Evolutionary conservation across 2,888 invertebrate genomes (phyloP).

Genomic region (Chaitophorus viminalis): DNA sequence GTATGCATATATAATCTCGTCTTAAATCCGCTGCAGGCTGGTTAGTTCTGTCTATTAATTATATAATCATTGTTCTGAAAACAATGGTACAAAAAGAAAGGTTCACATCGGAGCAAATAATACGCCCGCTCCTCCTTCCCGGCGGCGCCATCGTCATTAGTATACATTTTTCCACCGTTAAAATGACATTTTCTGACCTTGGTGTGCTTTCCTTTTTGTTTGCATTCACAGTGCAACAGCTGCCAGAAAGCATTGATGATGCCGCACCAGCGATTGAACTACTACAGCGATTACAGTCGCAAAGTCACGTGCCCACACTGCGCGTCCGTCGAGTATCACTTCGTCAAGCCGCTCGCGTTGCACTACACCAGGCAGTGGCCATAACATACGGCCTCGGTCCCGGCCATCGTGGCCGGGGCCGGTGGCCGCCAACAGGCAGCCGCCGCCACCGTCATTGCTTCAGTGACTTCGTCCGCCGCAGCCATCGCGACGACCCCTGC

Average conservation of each 20-base stretch:
- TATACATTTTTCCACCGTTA: neutral
- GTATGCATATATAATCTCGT: no score
- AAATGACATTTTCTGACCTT: neutral
- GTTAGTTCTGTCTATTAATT: neutral
- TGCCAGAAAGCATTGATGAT: constrained; percentile 90
- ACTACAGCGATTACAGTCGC: constrained; percentile 95
- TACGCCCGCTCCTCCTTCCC: neutral
- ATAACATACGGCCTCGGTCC: constrained; percentile 70
- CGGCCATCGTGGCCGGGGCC: constrained; percentile 64
- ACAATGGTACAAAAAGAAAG: no score
- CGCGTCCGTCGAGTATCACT: constrained; percentile 89
- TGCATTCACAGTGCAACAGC: constrained; percentile 82
- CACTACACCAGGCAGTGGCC: constrained; percentile 88
- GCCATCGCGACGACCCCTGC: constrained; percentile 58
- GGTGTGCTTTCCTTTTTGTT: neutral
- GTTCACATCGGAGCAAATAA: neutral
- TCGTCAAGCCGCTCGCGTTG: constrained; percentile 88
- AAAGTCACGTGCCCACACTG: constrained; percentile 92
- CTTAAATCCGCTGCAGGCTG: neutral
- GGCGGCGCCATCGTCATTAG: neutral
- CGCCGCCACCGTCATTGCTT: neutral
- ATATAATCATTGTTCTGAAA: neutral
- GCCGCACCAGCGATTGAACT: constrained; percentile 85
- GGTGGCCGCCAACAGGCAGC: constrained; percentile 61
- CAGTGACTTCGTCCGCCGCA: constrained; percentile 67